These are phyloP conservation scores for Ictidomys tridecemlineatus DNA, from an alignment of 2,113 vertebrate species.

Conservation along the genomic window DNA sequence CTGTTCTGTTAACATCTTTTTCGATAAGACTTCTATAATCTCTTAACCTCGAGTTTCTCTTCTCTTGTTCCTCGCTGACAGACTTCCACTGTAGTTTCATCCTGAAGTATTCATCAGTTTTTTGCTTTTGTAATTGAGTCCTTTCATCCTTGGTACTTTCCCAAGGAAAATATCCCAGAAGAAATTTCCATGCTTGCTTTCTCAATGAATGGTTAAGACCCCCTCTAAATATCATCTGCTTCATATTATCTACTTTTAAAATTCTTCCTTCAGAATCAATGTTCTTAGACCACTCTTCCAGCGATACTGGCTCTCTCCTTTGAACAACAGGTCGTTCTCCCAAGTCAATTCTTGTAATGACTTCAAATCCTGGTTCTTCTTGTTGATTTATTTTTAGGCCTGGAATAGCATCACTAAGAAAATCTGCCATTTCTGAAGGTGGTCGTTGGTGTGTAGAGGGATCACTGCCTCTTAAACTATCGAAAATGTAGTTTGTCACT, in stretches of 20 bases:
- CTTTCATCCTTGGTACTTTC: no score
- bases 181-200: no score
- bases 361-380: slow-evolving; percentile 98
- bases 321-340: slow-evolving; percentile 92
- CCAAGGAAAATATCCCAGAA: no score
- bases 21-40: no score
- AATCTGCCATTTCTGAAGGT: slow-evolving; percentile 94
- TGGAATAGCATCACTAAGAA: slow-evolving; percentile 95
- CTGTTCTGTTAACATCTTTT: no score
- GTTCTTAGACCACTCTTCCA: slow-evolving; percentile 92
- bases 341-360: slow-evolving; percentile 96
- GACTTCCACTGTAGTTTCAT: no score
- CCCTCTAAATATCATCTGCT: slow-evolving; percentile 95
- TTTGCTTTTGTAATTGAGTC: no score
- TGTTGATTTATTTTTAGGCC: slow-evolving; percentile 98
- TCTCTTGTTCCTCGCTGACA: no score
- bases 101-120: no score
- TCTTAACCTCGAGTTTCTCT: no score
- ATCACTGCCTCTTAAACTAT: slow-evolving; percentile 93
- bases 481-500: slow-evolving; percentile 97
- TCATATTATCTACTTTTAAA: slow-evolving; percentile 89
- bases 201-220: no score
- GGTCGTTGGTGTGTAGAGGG: slow-evolving; percentile 92
- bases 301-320: slow-evolving; percentile 91
- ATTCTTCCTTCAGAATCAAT: slow-evolving; percentile 95